Conservation (phyloP, 2,797 vertebrate genomes). For the Gastrophryne carolinensis region DNA sequence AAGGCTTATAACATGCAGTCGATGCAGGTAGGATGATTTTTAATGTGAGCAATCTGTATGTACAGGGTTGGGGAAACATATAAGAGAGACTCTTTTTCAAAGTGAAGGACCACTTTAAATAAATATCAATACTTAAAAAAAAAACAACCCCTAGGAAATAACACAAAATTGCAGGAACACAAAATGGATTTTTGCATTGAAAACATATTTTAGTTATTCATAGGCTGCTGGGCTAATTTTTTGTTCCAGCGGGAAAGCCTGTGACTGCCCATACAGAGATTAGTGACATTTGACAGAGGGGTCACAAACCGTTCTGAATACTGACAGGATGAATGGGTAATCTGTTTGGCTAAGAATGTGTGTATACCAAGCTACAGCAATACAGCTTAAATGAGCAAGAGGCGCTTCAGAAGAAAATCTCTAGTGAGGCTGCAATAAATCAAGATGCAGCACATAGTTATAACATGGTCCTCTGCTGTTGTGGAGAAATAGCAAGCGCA, state of each 20-base stretch:
- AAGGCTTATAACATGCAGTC: too few relatives aligned
- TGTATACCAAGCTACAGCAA: neutral
- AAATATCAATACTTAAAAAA: neutral
- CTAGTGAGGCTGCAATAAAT: neutral
- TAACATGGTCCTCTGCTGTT: neutral
- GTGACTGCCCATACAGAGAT: neutral
- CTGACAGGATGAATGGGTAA: conserved; percentile 10
- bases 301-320: conserved; percentile 20
- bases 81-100: too few relatives aligned
- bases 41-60: too few relatives aligned
- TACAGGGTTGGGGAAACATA: too few relatives aligned
- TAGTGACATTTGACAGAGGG: conserved; percentile 28
- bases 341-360: neutral
- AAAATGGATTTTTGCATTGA: neutral
- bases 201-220: conserved; percentile 9
- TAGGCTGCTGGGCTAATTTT: conserved; percentile 1
- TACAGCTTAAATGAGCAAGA: neutral
- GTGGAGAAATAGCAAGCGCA: neutral
- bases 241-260: neutral
- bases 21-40: too few relatives aligned
- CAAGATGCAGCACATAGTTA: neutral
- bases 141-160: neutral
- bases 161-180: neutral
- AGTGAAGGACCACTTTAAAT: too few relatives aligned
- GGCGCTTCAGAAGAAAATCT: neutral